Base-by-base conservation (phyloP, 2,888 invertebrate species). In the Lasius platythorax region DNA sequence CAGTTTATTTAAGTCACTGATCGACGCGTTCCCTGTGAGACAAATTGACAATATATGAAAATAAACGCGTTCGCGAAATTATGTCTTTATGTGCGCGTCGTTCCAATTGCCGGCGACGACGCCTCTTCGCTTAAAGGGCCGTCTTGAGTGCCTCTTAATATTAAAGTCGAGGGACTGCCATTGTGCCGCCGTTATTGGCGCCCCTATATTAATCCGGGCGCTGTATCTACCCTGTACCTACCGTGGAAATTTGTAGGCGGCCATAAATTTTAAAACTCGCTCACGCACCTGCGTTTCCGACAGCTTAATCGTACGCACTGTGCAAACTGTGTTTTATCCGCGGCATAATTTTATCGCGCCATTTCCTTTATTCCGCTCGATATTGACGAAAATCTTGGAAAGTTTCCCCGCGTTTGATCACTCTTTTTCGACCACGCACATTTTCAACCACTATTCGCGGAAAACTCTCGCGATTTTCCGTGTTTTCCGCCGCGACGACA, bases 261-360 rank as follows among this genome's bases (percentile, higher is more conserved):
- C 83, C 85, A 86, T 92, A 91, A 92, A 92, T 91, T 91, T 91
- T 91, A 89, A 91, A 91, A 92, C 87, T 89, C 74, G 81, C 56
- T 66, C 84, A 87, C 87, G 87, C 91, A 89, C 86, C 91, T 91
- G 91, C 85, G 85, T 53, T 84, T 79, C 53, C 72, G 28, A 64
- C 12, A 67, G 78, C 76, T 89, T 87, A 87, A 89, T 88, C 84
- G 87, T 58, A 58, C 64, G 30, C 46, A 40, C 4, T 56, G 58
- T 28, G 33, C 64, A 43, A 68, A 81, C 74, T 70, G 53, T 70
- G 53, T 40, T 78, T 72, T 72, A 53, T 70, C 81, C 50, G 50
- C 8, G 30, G 53, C 8, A 12, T 63, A 53, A 78, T 66, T 83
- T 78, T 78, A 64, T 83, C 30, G 63, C 50, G 46, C 4, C 50